These are phyloP conservation scores for Caenorhabditis virilis DNA, from an alignment of 2,888 invertebrate genomes.

Conservation along the genomic window DNA sequence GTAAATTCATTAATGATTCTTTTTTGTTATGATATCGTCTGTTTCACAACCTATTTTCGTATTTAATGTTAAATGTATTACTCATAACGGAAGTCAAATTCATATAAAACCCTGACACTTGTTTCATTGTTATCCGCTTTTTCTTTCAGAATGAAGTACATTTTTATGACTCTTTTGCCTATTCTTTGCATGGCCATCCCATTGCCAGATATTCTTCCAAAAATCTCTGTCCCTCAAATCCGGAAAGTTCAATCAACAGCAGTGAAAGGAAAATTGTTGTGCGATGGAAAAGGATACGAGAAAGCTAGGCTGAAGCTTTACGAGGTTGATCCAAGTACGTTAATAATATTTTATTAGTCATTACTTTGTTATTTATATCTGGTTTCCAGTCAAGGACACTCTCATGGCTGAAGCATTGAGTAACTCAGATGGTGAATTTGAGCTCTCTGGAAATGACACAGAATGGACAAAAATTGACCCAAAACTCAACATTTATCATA, in stretches of 20 bases:
- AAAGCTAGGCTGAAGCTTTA: constrained; percentile 62
- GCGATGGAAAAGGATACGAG: constrained; percentile 61
- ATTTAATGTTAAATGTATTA: no score
- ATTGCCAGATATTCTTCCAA: constrained; percentile 34
- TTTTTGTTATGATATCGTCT: no score
- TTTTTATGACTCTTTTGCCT: neutral
- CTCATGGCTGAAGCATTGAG: constrained; percentile 57
- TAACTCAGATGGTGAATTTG: constrained; percentile 54
- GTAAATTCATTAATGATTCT: no score
- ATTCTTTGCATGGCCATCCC: constrained; percentile 8
- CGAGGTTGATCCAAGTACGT: constrained; percentile 58
- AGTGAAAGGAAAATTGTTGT: constrained; percentile 59
- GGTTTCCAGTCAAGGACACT: constrained; percentile 53
- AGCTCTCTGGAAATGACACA: constrained; percentile 48
- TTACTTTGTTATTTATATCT: neutral
- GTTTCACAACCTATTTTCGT: no score
- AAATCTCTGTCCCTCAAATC: constrained; percentile 34
- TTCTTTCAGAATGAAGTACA: constrained; percentile 23
- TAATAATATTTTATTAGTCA: neutral
- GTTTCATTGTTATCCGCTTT: neutral
- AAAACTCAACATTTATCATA: constrained; percentile 61
- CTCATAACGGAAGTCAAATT: no score
- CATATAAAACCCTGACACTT: no score
- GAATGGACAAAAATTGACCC: constrained; percentile 55
- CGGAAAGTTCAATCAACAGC: constrained; percentile 52